Evolutionary conservation across 2,888 invertebrate genomes (phyloP).

Genomic region (Calameuta idolon): DNA sequence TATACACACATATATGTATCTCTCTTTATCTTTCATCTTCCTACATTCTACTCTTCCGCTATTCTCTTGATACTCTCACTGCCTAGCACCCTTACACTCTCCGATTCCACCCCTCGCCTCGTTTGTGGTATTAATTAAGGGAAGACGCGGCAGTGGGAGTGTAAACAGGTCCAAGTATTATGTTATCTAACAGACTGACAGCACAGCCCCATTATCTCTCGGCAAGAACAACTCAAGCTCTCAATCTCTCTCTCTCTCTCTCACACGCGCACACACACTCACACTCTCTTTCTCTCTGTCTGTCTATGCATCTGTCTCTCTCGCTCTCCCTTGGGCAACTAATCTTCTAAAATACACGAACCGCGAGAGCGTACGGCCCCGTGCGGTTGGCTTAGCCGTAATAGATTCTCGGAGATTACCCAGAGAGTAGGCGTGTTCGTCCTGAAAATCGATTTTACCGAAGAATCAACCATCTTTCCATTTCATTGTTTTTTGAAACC

Average conservation of each 20-base stretch:
- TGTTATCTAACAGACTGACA: conserved; percentile 56
- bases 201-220: conserved; percentile 50
- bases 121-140: conserved; percentile 53
- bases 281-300: conserved; percentile 15
- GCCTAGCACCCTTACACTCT: neutral
- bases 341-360: conserved; percentile 42
- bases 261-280: neutral
- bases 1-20: neutral
- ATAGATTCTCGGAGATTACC: conserved; percentile 32
- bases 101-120: conserved; percentile 14
- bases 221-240: conserved; percentile 47
- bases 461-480: neutral
- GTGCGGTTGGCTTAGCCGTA: conserved; percentile 38
- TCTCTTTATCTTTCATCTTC: neutral
- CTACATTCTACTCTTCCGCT: conserved; percentile 8
- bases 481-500: neutral
- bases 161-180: conserved; percentile 57
- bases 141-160: conserved; percentile 44
- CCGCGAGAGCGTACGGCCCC: conserved; percentile 25
- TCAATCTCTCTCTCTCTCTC: conserved; percentile 8
- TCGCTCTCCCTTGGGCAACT: conserved; percentile 44
- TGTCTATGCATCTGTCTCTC: too few relatives aligned
- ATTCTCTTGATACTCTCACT: neutral
- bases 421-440: neutral
- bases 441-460: neutral